Evolutionary conservation across 2,113 vertebrate species (phyloP).

Genomic region (Nothoprocta perdicaria): DNA sequence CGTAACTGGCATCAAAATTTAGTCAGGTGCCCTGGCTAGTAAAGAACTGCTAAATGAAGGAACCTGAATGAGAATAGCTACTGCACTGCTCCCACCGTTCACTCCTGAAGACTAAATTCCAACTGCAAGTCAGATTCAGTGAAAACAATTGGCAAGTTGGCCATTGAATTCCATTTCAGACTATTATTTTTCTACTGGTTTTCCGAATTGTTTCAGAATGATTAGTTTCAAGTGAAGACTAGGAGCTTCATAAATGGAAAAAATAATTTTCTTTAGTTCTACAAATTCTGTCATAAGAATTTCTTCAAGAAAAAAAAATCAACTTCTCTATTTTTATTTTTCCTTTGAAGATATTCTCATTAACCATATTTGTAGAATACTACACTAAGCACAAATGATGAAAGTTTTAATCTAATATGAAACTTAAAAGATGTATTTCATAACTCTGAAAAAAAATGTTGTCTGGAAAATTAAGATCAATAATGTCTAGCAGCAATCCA

Average conservation of each 20-base stretch:
- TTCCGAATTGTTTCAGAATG: neutral
- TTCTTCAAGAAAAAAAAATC: neutral
- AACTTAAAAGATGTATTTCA: neutral
- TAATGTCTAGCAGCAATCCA: neutral
- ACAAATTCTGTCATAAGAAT: neutral
- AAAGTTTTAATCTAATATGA: neutral
- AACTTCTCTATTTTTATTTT: neutral
- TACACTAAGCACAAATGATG: neutral
- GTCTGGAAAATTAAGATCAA: constrained; percentile 16
- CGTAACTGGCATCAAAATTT: neutral
- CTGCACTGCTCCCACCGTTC: neutral
- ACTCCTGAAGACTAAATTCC: neutral
- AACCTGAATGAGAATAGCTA: neutral
- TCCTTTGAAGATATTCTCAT: neutral
- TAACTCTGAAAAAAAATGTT: neutral
- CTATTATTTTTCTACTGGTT: neutral
- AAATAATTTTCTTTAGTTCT: neutral
- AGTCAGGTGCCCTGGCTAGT: neutral
- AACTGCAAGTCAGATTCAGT: neutral
- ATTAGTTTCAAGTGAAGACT: neutral
- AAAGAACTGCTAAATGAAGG: neutral
- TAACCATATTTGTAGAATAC: neutral
- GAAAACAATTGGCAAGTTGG: neutral
- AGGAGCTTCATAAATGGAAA: neutral
- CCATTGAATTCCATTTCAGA: neutral